A percentile compares a stretch with the other conserved stretches of the same genome.
Evolutionary conservation across 2,888 invertebrate genomes (phyloP).

Genomic region (Congeria kusceri): DNA sequence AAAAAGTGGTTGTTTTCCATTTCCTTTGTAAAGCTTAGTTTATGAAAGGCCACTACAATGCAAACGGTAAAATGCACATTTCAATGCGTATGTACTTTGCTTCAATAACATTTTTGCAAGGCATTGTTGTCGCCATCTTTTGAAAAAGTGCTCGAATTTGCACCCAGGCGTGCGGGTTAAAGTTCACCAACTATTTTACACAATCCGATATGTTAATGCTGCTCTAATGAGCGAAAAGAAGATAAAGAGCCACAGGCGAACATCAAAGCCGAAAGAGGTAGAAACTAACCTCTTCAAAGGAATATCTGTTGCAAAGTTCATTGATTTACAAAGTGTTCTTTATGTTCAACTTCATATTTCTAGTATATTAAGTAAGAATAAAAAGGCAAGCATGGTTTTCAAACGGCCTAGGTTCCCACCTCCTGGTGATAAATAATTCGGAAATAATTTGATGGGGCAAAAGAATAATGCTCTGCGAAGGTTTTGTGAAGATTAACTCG

Average conservation of each 20-base stretch:
- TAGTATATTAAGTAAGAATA: constrained; percentile 64
- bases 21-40: no score
- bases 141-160: not conserved
- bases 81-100: no score
- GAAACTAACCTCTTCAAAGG: constrained; percentile 28
- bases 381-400: constrained; percentile 33
- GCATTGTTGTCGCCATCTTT: no score
- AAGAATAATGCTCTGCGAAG: not conserved
- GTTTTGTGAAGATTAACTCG: no score
- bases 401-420: constrained; percentile 29
- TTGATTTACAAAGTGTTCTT: constrained; percentile 42
- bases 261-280: constrained; percentile 22
- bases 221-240: constrained; percentile 24
- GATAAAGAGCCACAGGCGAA: constrained; percentile 11
- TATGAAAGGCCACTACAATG: no score
- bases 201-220: constrained; percentile 20
- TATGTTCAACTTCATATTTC: constrained; percentile 55
- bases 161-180: not conserved
- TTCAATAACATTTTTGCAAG: no score
- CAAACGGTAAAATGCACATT: no score
- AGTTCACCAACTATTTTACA: constrained; percentile 3
- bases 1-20: no score
- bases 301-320: constrained; percentile 28
- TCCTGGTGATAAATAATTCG: constrained; percentile 45
- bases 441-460: constrained; percentile 30